Evolutionary conservation across 2,888 invertebrate genomes (phyloP).

Genomic region (Onthophagus sagittarius): DNA sequence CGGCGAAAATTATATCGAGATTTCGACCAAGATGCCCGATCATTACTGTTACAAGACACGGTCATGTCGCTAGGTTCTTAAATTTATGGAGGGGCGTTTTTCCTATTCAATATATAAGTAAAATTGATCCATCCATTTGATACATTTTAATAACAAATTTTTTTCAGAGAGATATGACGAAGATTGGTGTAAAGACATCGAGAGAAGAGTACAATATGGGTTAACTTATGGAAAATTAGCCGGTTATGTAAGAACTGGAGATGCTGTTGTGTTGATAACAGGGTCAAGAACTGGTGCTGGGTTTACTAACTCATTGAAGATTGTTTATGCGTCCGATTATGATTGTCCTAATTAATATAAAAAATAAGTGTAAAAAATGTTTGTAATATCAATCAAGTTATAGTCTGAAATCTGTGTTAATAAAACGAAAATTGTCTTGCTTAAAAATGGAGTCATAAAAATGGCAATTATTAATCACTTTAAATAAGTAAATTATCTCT

Average conservation of each 20-base stretch:
- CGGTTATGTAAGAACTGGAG: constrained; percentile 64
- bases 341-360: constrained; percentile 14
- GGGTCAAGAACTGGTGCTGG: constrained; percentile 61
- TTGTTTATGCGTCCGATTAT: constrained; percentile 52
- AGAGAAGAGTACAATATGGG: constrained; percentile 57
- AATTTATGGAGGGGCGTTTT: constrained; percentile 57
- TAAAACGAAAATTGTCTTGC: no score
- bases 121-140: background rate
- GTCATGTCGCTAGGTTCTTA: constrained; percentile 64
- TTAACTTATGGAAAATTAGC: constrained; percentile 59
- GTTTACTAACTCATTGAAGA: constrained; percentile 65
- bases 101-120: constrained; percentile 59
- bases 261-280: constrained; percentile 67
- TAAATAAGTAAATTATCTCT: no score
- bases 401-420: no score
- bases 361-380: no score
- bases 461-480: no score
- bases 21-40: constrained; percentile 72
- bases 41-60: constrained; percentile 66
- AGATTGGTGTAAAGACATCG: constrained; percentile 55
- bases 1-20: constrained; percentile 66
- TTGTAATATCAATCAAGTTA: no score
- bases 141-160: constrained; percentile 11
- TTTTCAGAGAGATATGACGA: constrained; percentile 20
- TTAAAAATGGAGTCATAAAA: no score